Evolutionary conservation across 2,888 invertebrate genomes (phyloP).

Genomic region (Spilarctia lutea): DNA sequence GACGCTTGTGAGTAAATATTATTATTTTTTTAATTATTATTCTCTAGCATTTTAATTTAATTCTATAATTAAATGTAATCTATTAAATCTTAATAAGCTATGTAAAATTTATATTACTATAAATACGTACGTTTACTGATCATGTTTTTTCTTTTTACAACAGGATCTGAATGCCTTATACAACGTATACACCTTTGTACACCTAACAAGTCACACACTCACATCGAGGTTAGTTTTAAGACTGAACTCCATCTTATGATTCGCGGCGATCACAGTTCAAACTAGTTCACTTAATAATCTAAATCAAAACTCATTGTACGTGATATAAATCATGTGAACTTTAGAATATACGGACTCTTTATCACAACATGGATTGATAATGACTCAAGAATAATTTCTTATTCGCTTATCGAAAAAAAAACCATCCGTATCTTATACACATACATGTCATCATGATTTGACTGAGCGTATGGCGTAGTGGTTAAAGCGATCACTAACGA

Average conservation of each 20-base stretch:
- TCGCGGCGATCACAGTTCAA: background rate
- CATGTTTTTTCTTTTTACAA: background rate
- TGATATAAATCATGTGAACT: background rate
- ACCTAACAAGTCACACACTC: background rate
- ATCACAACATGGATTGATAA: background rate
- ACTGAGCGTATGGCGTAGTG: background rate
- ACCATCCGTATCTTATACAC: background rate
- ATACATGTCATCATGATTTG: background rate
- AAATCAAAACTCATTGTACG: background rate
- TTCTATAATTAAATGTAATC: too few relatives aligned
- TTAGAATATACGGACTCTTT: background rate
- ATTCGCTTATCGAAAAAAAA: background rate
- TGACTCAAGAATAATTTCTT: background rate
- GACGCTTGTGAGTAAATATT: too few relatives aligned
- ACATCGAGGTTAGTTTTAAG: constrained; percentile 2
- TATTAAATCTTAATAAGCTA: too few relatives aligned
- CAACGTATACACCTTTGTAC: background rate
- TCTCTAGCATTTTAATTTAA: too few relatives aligned
- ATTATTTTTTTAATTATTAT: too few relatives aligned
- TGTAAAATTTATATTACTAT: background rate
- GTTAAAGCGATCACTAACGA: background rate
- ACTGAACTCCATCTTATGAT: constrained; percentile 7
- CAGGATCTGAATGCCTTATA: background rate
- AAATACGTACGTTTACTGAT: background rate
- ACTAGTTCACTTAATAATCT: background rate